These are phyloP conservation scores for Epinephelus fuscoguttatus DNA, from an alignment of 2,113 vertebrate genomes.

Conservation along the genomic window DNA sequence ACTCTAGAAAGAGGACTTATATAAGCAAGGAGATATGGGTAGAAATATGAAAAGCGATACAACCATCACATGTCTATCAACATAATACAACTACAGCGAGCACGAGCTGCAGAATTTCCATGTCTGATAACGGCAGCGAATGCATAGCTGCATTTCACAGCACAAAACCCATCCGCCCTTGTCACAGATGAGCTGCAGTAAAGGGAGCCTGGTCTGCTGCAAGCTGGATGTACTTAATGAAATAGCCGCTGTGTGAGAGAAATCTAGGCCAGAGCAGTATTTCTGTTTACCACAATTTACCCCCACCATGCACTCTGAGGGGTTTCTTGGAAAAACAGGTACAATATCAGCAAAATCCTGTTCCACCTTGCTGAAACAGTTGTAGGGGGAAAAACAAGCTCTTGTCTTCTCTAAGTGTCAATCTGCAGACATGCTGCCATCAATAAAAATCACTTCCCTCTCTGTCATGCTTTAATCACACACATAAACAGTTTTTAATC, in stretches of 20 bases:
- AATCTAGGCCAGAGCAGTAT: slow-evolving; percentile 67
- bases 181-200: slow-evolving; percentile 56
- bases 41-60: slow-evolving; percentile 22
- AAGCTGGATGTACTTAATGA: slow-evolving; percentile 60
- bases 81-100: slow-evolving; percentile 5
- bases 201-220: slow-evolving; percentile 55
- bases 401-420: neutral
- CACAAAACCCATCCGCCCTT: slow-evolving; percentile 56
- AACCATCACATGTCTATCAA: neutral
- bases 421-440: slow-evolving; percentile 28
- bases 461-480: slow-evolving; percentile 55
- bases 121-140: slow-evolving; percentile 20
- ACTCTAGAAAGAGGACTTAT: slow-evolving; percentile 8
- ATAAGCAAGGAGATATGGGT: neutral
- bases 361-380: slow-evolving; percentile 33
- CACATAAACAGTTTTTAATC: slow-evolving; percentile 67
- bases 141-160: slow-evolving; percentile 39
- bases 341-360: slow-evolving; percentile 30
- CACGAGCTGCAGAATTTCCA: slow-evolving; percentile 19
- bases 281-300: slow-evolving; percentile 67
- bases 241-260: slow-evolving; percentile 59
- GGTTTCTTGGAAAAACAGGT: slow-evolving; percentile 36
- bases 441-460: slow-evolving; percentile 40
- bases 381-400: slow-evolving; percentile 31
- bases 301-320: slow-evolving; percentile 34